phyloP scores from a whole-genome alignment of 2,113 vertebrate genomes.

The Aythya baeri region DNA sequence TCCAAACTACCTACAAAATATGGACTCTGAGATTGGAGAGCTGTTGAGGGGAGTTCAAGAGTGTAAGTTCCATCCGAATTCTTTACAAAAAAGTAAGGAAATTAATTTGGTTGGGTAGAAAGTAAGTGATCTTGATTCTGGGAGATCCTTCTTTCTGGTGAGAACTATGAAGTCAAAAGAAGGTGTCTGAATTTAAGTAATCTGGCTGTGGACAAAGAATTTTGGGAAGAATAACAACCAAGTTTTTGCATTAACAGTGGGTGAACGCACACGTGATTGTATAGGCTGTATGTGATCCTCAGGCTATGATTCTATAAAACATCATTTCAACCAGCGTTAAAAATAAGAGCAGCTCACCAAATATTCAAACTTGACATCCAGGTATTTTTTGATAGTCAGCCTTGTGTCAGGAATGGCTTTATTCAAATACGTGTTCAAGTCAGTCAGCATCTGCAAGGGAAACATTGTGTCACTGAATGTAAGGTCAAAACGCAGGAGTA shows the following conservation, averaged over 20 bases:
- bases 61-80: neutral
- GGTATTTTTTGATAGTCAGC: constrained; percentile 97
- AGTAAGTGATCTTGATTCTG: neutral
- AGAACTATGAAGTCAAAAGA: neutral
- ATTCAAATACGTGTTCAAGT: constrained; percentile 95
- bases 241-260: neutral
- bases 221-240: neutral
- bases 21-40: neutral
- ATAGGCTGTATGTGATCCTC: neutral
- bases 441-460: constrained; percentile 92
- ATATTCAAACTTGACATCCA: constrained; percentile 99
- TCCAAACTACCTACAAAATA: neutral
- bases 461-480: neutral
- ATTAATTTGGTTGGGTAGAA: neutral
- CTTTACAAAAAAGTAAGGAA: neutral
- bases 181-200: neutral
- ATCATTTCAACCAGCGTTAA: neutral
- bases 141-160: neutral
- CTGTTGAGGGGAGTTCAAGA: neutral
- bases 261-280: neutral
- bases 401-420: constrained; percentile 98
- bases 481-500: neutral
- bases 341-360: constrained; percentile 80
- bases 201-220: neutral
- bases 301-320: neutral